Conservation (phyloP, 2,113 vertebrate genomes). For the Cynopterus brachyotis region DNA sequence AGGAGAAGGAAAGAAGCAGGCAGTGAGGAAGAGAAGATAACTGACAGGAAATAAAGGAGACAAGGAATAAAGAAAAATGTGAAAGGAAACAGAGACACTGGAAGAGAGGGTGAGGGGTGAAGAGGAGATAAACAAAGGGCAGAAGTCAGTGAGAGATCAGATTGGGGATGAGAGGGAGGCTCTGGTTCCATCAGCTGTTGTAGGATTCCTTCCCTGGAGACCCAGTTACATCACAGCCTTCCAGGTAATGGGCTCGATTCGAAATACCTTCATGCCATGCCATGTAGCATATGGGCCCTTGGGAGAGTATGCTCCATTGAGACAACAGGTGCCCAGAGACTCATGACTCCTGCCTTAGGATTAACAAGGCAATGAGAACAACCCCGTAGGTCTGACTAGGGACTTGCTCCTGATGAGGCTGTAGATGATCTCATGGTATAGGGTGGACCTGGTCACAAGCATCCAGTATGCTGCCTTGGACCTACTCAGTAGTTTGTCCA, state of each 20-base stretch:
- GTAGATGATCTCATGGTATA: not conserved
- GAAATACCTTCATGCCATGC: not conserved
- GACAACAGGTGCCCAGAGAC: not conserved
- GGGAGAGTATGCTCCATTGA: not conserved
- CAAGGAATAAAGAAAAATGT: not conserved
- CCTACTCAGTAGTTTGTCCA: not conserved
- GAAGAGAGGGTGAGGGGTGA: rapidly evolving
- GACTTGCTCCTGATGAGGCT: not conserved
- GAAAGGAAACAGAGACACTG: not conserved
- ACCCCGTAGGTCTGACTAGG: not conserved
- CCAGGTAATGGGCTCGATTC: not conserved
- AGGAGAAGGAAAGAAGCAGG: not conserved
- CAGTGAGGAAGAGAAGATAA: not conserved
- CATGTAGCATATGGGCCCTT: not conserved
- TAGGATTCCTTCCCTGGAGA: not conserved
- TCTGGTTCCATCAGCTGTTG: rapidly evolving
- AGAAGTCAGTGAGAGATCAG: too few species aligned
- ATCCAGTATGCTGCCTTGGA: rapidly evolving
- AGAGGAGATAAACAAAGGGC: not conserved
- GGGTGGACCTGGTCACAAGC: rapidly evolving
- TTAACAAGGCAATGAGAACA: not conserved
- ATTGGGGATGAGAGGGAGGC: rapidly evolving
- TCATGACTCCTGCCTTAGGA: not conserved
- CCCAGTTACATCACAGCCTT: too few species aligned
- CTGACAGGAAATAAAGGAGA: not conserved